Evolutionary conservation across 2,113 vertebrate genomes (phyloP), one percentile per base, ranked within the genome.

Genomic region (Dermatemys mawii): DNA sequence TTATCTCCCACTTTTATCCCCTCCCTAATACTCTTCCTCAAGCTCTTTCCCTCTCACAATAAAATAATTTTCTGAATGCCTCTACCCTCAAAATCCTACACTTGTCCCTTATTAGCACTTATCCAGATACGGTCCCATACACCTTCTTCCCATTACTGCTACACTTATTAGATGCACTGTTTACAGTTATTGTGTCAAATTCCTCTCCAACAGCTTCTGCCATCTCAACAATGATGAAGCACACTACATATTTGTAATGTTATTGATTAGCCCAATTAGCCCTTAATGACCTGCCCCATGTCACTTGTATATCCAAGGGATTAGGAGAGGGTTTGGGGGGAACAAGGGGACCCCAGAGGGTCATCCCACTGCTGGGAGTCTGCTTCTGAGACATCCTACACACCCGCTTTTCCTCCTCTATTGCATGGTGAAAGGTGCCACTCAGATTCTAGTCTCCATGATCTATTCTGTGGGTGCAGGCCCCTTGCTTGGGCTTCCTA

Each of bases 181-280:
- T 73, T 73, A 73, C 9, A 26, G 67, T 11, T 73, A 41, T 41
- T 73, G 22, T 12, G 8, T 38, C 63, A 70, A 32, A 32, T 32
- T 29, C 55, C 3, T 29, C 55, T 35, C 14, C 12, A 35, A 8
- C 32, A 35, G 14, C 60, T 35, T 46, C 19, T 86, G 16, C 80
- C 91, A 90, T 78, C 27, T 73, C 9, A 73, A 32, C 19, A 73
- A 26, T 63, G 53, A 41, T 67, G 79, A 78, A 91, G 19, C 0
- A 84, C 91, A 91, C 81, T 73, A 81, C n/a, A 57, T 5, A 67
- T 22, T 35, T 57, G 4, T 26, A 85, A 89, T 1, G 3, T 12
- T 91, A 91, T 90, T 90, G 7, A 24, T 92, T 78, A 90, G 41
- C 82, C 13, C 44, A 94, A 19, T n/a, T 84, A 88, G 84, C 22